These are phyloP conservation scores for Noctua pronuba DNA, from an alignment of 2,888 invertebrate genomes.

Conservation along the genomic window DNA sequence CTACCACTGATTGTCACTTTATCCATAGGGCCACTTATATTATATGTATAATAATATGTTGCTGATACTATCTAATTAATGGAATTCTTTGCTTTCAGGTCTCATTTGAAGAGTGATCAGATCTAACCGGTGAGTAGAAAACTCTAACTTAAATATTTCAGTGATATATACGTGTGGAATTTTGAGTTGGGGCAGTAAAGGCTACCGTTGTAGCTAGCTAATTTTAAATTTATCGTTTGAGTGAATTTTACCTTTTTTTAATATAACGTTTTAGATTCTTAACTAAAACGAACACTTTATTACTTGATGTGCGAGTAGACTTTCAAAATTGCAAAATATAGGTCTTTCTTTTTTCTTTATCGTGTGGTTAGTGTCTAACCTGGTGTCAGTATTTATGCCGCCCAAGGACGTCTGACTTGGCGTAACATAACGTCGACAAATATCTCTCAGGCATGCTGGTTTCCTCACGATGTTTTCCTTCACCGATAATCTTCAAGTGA, in stretches of 20 bases:
- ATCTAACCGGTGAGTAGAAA: conserved; percentile 50
- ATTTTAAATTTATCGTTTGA: not conserved
- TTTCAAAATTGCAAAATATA: not conserved
- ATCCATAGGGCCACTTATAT: not conserved
- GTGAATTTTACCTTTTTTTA: not conserved
- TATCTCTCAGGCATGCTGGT: no score
- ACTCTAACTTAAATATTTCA: not conserved
- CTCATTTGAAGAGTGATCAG: conserved; percentile 44
- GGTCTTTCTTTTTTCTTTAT: no score
- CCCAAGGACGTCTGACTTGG: no score
- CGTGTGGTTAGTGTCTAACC: no score
- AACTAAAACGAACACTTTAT: not conserved
- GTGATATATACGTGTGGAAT: not conserved
- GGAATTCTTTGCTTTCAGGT: conserved; percentile 52
- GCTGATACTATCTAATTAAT: conserved; percentile 24
- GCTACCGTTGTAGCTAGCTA: not conserved
- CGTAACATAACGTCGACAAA: no score
- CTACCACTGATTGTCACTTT: not conserved
- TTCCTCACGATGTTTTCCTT: no score
- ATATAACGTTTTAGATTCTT: not conserved
- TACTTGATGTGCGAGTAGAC: not conserved
- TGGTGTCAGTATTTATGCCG: no score
- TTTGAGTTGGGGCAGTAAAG: not conserved
- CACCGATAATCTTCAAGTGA: no score
- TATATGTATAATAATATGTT: not conserved